A percentile compares a stretch with the other conserved stretches of the same genome.
These are phyloP conservation scores for Drosophila saltans DNA, from an alignment of 1,140 invertebrate genomes.

Conservation along the genomic window DNA sequence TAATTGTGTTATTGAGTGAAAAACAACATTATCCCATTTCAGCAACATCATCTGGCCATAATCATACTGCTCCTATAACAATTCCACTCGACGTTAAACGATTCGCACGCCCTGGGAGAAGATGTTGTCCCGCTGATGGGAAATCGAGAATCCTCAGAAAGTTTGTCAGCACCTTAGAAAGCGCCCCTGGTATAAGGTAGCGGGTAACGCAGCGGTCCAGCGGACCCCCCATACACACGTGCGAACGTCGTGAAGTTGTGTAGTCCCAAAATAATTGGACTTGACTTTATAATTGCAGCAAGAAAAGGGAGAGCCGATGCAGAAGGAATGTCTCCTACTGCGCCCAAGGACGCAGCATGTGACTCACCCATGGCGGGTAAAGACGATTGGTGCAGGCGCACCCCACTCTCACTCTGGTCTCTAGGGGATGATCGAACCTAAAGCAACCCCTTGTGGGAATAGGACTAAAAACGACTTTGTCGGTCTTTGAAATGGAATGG, in stretches of 20 bases:
- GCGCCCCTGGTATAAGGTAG: constrained; percentile 35
- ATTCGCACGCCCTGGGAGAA: constrained; percentile 61
- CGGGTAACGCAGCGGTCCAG: background rate
- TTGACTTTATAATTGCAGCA: constrained; percentile 78
- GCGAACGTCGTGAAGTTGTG: constrained; percentile 57
- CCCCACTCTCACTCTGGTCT: constrained; percentile 20
- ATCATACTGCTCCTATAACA: constrained; percentile 13
- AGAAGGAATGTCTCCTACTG: constrained; percentile 53
- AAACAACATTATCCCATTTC: background rate
- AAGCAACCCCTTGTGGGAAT: constrained; percentile 70
- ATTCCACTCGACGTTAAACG: background rate
- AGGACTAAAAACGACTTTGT: constrained; percentile 30
- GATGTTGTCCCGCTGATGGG: constrained; percentile 70
- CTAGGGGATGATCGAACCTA: constrained; percentile 55
- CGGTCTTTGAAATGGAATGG: constrained; percentile 29
- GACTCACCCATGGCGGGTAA: constrained; percentile 50
- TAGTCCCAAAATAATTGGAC: constrained; percentile 63
- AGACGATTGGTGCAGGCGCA: constrained; percentile 70
- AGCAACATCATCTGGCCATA: background rate
- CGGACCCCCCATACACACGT: constrained; percentile 78
- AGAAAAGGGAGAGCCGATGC: constrained; percentile 4
- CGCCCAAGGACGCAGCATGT: constrained; percentile 59
- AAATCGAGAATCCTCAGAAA: constrained; percentile 47
- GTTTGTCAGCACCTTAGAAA: constrained; percentile 53
- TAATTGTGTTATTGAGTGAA: background rate